These are phyloP conservation scores for Podargus strigoides DNA, from an alignment of 2,797 vertebrate genomes.

Conservation along the genomic window DNA sequence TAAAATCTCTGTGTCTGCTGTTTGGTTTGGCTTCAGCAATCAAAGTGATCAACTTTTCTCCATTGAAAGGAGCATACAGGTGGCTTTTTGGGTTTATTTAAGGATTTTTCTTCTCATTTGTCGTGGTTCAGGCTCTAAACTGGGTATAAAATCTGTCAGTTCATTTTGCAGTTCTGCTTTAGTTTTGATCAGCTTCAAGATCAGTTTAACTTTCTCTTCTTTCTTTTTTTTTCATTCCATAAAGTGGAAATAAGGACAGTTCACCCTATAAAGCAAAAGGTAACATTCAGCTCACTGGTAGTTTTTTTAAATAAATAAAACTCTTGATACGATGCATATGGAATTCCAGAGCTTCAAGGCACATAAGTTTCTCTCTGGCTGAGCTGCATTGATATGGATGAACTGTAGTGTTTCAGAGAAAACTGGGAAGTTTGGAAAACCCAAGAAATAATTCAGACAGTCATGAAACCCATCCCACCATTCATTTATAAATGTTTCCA, in stretches of 20 bases:
- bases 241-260: background rate
- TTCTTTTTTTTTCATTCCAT: background rate
- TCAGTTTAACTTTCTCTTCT: background rate
- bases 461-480: background rate
- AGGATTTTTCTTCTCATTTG: conserved; percentile 36
- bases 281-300: background rate
- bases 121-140: background rate
- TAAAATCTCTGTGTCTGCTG: conserved; percentile 1
- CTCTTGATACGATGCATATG: background rate
- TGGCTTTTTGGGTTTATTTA: conserved; percentile 38
- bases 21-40: conserved; percentile 39
- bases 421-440: background rate
- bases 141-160: background rate
- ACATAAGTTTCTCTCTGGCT: background rate
- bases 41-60: conserved; percentile 18
- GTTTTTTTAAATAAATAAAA: background rate
- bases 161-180: background rate
- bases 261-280: background rate
- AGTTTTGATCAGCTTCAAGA: background rate
- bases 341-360: background rate
- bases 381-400: background rate
- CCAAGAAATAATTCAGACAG: background rate
- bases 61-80: background rate
- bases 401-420: background rate
- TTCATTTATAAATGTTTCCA: background rate